Base-by-base conservation (phyloP, 2,888 invertebrate genomes). In the Ganaspis brasiliensis region DNA sequence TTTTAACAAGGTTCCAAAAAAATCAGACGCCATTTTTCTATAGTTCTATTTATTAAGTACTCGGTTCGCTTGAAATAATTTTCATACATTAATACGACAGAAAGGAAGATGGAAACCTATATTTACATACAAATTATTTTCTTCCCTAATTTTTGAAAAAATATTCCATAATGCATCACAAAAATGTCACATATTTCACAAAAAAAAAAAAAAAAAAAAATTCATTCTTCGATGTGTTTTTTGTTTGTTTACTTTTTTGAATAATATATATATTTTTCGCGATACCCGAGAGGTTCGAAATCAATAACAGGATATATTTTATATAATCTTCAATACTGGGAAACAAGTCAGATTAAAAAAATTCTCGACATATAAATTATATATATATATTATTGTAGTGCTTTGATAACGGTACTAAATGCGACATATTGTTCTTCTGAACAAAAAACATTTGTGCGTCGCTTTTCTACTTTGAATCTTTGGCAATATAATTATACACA, bases 21-120 rank as follows among this genome's bases (percentile, higher is more conserved):
- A 49, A 1, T 6, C 4, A 6, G 12, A n/a, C 1, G n/a, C n/a
- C n/a, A n/a, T n/a, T 45, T 24, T 67, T 67, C 67, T 67, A 40
- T 40, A 37, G 24, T 8, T 67, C 40, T 67, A 82, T 86, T 87
- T 83, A 85, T 86, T 87, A 81, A 79, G 79, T 86, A 84, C 67
- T 86, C 75, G 63, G 45, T 45, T 81, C 80, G 81, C 72, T 80
- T 81, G 61, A 82, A 83, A 70, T 52, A 19, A 79, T 78, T 76
- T 75, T 52, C 45, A 45, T 67, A 49, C n/a, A 40, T 67, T 67
- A 67, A 49, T 37, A 63, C 21, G 37, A 63, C 24, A 10, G 24
- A 67, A 24, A 67, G 12, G 24, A 45, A 67, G 24, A 3, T 2
- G 37, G 45, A 45, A 67, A 21, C 14, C n/a, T 31, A 59, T 59